phyloP scores from a whole-genome alignment of 2,113 vertebrate species.

The Odontophorus gujanensis region DNA sequence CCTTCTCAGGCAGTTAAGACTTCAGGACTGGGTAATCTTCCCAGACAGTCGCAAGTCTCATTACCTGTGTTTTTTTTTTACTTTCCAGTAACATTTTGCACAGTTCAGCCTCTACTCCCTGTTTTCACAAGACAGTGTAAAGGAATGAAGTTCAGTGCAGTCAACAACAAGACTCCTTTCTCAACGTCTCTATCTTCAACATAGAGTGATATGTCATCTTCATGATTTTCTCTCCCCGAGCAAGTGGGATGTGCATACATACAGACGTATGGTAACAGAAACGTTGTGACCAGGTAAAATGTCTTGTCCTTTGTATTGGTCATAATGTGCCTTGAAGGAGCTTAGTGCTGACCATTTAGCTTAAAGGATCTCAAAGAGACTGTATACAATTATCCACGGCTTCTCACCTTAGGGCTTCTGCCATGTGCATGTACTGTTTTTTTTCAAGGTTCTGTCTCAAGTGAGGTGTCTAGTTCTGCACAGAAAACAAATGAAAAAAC shows the following conservation, averaged over 20 bases:
- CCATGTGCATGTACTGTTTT: neutral
- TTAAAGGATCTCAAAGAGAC: neutral
- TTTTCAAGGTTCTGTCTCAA: neutral
- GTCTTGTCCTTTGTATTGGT: neutral
- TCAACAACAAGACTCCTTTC: neutral
- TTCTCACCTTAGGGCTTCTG: neutral
- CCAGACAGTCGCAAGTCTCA: neutral
- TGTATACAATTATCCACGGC: fast-evolving
- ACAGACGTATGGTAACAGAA: neutral
- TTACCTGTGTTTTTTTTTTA: neutral
- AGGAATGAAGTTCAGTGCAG: neutral
- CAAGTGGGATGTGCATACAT: neutral
- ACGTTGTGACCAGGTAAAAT: neutral
- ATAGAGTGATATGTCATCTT: neutral
- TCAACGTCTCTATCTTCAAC: neutral
- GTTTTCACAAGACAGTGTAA: neutral
- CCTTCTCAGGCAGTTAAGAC: neutral
- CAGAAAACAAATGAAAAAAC: neutral
- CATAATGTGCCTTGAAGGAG: neutral
- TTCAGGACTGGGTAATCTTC: neutral
- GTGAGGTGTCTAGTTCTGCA: neutral
- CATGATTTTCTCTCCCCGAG: neutral
- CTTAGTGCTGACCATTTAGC: neutral
- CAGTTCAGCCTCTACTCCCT: neutral
- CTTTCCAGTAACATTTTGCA: neutral